phyloP scores from a whole-genome alignment of 2,113 vertebrate species.

The Tricholaema leucomelas region DNA sequence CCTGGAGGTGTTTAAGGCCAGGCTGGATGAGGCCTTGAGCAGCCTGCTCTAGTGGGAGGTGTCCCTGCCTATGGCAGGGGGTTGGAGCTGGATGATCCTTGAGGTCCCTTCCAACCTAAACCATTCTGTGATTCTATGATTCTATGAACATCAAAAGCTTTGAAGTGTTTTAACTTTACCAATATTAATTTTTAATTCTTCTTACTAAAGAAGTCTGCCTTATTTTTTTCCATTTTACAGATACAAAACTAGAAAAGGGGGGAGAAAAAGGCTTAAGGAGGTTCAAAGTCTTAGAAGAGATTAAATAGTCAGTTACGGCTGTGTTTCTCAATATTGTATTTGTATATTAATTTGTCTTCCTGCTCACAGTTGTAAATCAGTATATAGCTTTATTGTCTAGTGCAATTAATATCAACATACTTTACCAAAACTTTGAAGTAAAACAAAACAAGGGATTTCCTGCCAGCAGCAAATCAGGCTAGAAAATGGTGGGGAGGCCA shows the following conservation, averaged over 20 bases:
- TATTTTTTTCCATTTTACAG: neutral
- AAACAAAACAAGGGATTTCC: neutral
- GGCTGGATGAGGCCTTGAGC: no score
- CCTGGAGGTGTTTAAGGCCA: no score
- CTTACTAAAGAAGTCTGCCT: neutral
- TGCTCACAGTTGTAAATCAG: neutral
- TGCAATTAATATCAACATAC: neutral
- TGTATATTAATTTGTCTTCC: neutral
- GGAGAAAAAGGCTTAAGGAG: neutral
- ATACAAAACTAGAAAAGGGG: neutral
- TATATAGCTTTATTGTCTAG: neutral
- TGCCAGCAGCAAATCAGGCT: neutral
- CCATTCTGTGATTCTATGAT: no score
- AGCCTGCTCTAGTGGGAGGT: no score
- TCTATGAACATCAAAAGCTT: neutral
- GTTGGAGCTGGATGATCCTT: no score
- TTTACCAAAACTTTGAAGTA: constrained; percentile 2
- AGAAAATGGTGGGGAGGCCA: neutral
- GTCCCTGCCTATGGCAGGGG: no score
- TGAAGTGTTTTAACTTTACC: neutral
- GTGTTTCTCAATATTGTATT: neutral
- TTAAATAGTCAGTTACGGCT: neutral
- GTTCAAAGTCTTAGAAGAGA: neutral
- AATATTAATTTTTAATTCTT: neutral
- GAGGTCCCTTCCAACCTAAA: no score